Evolutionary conservation across 2,113 vertebrate species (phyloP).

Genomic region (Oreochromis spilurus): DNA sequence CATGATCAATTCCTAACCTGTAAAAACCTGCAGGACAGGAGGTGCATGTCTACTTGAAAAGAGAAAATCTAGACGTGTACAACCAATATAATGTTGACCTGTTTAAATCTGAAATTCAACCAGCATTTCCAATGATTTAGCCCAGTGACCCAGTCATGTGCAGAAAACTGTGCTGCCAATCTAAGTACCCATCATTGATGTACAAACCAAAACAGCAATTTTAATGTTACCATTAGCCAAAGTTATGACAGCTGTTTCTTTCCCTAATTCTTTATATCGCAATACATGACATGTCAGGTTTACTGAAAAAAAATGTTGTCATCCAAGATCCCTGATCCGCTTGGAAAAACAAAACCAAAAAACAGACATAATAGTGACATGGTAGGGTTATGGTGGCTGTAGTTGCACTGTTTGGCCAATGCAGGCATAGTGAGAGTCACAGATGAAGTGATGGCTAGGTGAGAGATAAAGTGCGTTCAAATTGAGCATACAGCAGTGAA

Average conservation of each 20-base stretch:
- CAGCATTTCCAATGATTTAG: background rate
- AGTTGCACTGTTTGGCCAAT: background rate
- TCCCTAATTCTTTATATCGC: background rate
- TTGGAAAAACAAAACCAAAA: background rate
- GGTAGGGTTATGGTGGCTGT: background rate
- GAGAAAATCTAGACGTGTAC: background rate
- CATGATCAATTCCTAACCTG: background rate
- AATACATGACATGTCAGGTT: background rate
- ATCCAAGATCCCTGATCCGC: background rate
- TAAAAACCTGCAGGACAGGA: background rate
- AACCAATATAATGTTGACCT: background rate
- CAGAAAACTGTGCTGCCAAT: background rate
- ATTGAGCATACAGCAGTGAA: background rate
- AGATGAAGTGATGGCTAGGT: background rate
- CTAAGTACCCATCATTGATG: background rate
- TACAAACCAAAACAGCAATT: background rate
- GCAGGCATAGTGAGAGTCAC: background rate
- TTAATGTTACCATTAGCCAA: background rate
- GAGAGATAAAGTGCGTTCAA: conserved; percentile 63
- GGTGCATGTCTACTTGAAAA: background rate
- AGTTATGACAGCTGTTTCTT: background rate
- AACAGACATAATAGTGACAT: background rate
- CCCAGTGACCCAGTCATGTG: background rate
- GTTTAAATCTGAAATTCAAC: background rate
- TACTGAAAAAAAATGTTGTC: background rate